Percentiles rank a stretch among this genome's conserved stretches.
phyloP scores from a whole-genome alignment of 1,140 invertebrate species.

The Philopotamus ludificatus region DNA sequence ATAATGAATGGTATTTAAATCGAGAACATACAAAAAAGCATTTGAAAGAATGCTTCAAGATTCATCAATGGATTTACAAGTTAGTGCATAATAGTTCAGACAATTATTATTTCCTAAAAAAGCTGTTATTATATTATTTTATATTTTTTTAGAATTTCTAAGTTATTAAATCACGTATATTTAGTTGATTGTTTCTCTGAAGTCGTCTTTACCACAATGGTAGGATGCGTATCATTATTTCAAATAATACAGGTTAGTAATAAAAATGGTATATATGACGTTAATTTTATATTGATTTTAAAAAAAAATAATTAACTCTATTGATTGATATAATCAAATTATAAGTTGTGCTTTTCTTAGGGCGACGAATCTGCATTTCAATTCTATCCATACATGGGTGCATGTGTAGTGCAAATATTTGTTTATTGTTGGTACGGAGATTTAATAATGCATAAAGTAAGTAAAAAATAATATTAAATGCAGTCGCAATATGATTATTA shows the following conservation, averaged over 20 bases:
- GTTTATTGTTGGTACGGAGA: conserved; percentile 28
- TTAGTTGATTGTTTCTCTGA: conserved; percentile 17
- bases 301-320: background rate
- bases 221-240: conserved; percentile 31
- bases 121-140: conserved; percentile 2
- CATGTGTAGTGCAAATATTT: conserved; percentile 21
- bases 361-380: background rate
- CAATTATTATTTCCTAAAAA: background rate
- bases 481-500: background rate
- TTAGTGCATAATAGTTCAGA: background rate
- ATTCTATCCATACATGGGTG: conserved; percentile 11
- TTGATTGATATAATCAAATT: background rate
- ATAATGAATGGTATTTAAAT: conserved; percentile 10
- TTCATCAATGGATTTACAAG: conserved; percentile 20
- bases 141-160: conserved; percentile 22
- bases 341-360: conserved; percentile 11
- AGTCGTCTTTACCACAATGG: conserved; percentile 18
- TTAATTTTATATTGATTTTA: background rate
- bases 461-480: background rate
- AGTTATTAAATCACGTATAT: conserved; percentile 19
- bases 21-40: background rate
- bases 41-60: conserved; percentile 3
- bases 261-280: conserved; percentile 1
- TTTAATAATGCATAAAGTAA: conserved; percentile 12
- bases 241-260: conserved; percentile 25